A percentile compares a stretch with the other conserved stretches of the same genome.
Evolutionary conservation across 2,113 vertebrate species (phyloP).

Genomic region (Calypte anna): DNA sequence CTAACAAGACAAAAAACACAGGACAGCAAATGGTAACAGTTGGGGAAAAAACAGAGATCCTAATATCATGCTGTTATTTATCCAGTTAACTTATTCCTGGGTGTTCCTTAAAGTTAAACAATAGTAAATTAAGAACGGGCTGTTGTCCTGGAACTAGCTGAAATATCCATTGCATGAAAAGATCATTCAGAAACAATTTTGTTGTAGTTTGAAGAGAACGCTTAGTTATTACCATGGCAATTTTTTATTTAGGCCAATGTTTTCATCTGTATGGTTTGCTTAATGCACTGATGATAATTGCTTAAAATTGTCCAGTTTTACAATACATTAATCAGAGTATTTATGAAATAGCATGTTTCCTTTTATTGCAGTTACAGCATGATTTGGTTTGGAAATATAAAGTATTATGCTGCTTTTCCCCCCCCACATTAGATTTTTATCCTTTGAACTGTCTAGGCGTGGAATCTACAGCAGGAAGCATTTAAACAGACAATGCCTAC

Average conservation of each 20-base stretch:
- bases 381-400: slow-evolving; percentile 23
- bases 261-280: not conserved
- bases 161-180: slow-evolving; percentile 10
- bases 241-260: not conserved
- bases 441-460: slow-evolving; percentile 17
- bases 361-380: not conserved
- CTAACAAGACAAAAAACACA: slow-evolving; percentile 33
- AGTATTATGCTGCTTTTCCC: not conserved
- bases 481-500: slow-evolving; percentile 6
- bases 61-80: not conserved
- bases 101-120: slow-evolving; percentile 29
- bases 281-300: not conserved
- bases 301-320: not conserved
- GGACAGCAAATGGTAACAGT: not conserved
- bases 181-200: slow-evolving; percentile 18
- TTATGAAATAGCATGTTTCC: not conserved
- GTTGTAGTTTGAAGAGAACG: slow-evolving; percentile 43
- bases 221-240: not conserved
- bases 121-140: slow-evolving; percentile 1
- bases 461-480: slow-evolving; percentile 36
- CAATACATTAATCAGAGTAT: not conserved
- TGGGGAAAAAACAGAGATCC: not conserved
- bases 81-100: not conserved
- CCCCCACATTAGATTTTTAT: slow-evolving; percentile 47
- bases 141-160: not conserved